Conservation (phyloP, 1,140 invertebrate genomes). For the Hycleus phaleratus region DNA sequence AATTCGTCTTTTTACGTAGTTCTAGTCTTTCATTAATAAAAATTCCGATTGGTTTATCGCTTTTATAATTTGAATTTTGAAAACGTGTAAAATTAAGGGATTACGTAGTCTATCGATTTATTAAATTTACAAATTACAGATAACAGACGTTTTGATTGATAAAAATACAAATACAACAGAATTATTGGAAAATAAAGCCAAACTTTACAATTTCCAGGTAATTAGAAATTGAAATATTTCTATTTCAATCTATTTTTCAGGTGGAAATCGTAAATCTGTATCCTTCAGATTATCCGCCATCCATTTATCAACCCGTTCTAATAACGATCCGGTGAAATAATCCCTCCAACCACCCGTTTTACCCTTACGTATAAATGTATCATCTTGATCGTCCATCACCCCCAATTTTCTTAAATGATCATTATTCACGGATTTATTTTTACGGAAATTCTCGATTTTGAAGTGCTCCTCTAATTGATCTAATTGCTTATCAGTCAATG, state of each 20-base stretch:
- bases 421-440: slow-evolving; percentile 61
- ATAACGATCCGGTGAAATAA: slow-evolving; percentile 52
- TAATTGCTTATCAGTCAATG: slow-evolving; percentile 47
- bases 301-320: slow-evolving; percentile 52
- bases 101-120: no score
- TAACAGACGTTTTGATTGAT: no score
- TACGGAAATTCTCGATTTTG: slow-evolving; percentile 65
- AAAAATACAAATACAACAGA: no score
- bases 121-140: no score
- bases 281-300: slow-evolving; percentile 51
- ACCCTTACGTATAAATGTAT: slow-evolving; percentile 56
- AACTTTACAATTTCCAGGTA: no score
- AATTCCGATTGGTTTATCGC: no score
- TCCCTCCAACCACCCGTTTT: slow-evolving; percentile 56
- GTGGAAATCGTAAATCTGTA: slow-evolving; percentile 50
- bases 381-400: slow-evolving; percentile 41
- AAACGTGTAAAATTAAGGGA: no score
- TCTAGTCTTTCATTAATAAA: no score
- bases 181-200: no score
- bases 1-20: no score
- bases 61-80: no score
- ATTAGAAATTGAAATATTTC: no score
- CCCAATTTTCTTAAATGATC: slow-evolving; percentile 52
- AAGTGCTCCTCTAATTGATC: slow-evolving; percentile 52
- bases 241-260: neutral